A percentile compares a stretch with the other conserved stretches of the same genome.
Evolutionary conservation across 2,888 invertebrate species (phyloP).

Genomic region (Diadromus collaris): DNA sequence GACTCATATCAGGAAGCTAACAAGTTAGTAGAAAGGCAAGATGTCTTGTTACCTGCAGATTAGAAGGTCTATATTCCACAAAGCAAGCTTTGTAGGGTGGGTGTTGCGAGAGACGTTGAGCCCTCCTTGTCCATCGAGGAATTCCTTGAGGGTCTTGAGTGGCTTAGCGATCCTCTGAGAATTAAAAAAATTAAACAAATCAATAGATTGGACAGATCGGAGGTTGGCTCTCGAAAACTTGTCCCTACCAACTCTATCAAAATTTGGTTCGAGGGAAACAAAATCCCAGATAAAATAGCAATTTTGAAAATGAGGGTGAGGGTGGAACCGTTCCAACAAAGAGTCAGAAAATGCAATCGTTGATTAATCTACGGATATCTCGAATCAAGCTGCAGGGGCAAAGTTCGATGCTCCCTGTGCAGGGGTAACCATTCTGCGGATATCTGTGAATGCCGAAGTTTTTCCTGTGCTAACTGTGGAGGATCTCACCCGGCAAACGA

Average conservation of each 20-base stretch:
- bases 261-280: background rate
- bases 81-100: background rate
- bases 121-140: background rate
- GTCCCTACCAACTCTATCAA: background rate
- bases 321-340: too few relatives aligned
- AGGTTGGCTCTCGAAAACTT: background rate
- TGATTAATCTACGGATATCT: too few relatives aligned
- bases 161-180: background rate
- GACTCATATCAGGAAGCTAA: background rate
- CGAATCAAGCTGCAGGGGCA: too few relatives aligned
- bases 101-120: background rate
- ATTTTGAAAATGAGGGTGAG: too few relatives aligned
- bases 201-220: background rate
- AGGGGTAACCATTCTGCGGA: too few relatives aligned
- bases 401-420: too few relatives aligned
- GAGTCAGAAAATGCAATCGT: too few relatives aligned
- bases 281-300: too few relatives aligned
- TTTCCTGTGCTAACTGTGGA: too few relatives aligned
- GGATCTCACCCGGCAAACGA: too few relatives aligned
- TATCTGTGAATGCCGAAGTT: too few relatives aligned
- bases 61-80: conserved; percentile 29
- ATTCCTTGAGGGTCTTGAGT: conserved; percentile 10
- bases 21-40: conserved; percentile 4
- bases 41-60: background rate
- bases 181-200: background rate